Evolutionary conservation across 2,797 vertebrate species (phyloP).

Genomic region (Sebastes steindachneri): DNA sequence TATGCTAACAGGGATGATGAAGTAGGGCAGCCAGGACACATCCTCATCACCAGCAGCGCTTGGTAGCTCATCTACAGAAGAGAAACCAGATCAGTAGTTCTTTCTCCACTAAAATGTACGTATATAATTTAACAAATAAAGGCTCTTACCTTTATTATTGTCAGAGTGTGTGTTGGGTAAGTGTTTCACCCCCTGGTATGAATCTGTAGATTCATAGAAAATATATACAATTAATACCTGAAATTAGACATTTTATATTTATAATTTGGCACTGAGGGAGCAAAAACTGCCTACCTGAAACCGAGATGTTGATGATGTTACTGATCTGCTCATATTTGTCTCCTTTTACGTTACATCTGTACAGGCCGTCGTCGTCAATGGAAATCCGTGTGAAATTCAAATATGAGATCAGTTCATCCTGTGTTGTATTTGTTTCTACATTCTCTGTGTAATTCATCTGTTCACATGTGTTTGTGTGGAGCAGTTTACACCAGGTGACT

Average conservation of each 20-base stretch:
- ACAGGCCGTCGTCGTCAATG: conserved; percentile 40
- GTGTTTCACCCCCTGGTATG: neutral
- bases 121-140: neutral
- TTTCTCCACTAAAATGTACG: neutral
- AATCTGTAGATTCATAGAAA: conserved; percentile 24
- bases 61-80: neutral
- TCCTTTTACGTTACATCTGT: conserved; percentile 40
- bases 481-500: conserved; percentile 64
- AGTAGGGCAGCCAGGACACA: conserved; percentile 26
- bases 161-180: neutral
- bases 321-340: fast-evolving
- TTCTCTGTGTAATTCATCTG: neutral
- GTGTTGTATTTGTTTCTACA: conserved; percentile 11
- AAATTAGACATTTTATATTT: neutral
- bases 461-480: neutral
- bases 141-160: conserved; percentile 3
- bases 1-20: conserved; percentile 39
- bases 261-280: neutral
- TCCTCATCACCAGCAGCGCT: fast-evolving
- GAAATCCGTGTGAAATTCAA: conserved; percentile 66
- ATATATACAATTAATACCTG: neutral
- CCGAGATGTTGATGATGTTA: conserved; percentile 57
- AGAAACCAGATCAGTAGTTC: neutral
- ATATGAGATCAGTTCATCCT: conserved; percentile 19
- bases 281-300: conserved; percentile 61